Percentiles rank a stretch among this genome's conserved stretches.
Evolutionary conservation across 2,797 vertebrate species (phyloP).

Genomic region (Mormyrops attenuatus): DNA sequence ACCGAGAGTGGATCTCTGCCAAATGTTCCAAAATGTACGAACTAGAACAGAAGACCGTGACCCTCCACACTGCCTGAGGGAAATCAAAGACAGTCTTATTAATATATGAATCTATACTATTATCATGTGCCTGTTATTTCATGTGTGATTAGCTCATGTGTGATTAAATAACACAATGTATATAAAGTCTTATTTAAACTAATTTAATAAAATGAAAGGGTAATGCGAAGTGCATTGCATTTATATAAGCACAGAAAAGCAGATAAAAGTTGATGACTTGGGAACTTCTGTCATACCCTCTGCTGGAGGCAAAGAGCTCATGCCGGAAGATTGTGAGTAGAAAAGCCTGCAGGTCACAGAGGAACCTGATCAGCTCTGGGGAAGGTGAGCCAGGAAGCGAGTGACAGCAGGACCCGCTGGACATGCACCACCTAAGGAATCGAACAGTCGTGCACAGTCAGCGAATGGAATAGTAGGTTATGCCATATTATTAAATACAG

Average conservation of each 20-base stretch:
- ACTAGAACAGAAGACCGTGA: conserved; percentile 49
- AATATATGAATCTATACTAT: background rate
- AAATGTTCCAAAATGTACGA: conserved; percentile 63
- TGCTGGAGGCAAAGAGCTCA: conserved; percentile 68
- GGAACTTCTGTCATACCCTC: conserved; percentile 52
- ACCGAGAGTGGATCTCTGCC: conserved; percentile 59
- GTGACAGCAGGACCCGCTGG: conserved; percentile 70
- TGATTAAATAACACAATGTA: background rate
- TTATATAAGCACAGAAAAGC: conserved; percentile 8
- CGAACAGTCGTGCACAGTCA: background rate
- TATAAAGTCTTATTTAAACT: background rate
- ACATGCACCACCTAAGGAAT: conserved; percentile 56
- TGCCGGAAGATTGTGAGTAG: conserved; percentile 74
- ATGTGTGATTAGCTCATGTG: background rate
- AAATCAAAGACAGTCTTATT: background rate
- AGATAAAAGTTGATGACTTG: background rate
- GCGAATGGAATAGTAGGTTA: background rate
- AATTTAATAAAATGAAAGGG: background rate
- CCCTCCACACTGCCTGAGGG: conserved; percentile 21
- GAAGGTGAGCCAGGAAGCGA: conserved; percentile 56
- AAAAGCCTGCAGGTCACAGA: conserved; percentile 71
- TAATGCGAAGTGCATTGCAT: background rate
- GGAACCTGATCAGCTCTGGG: conserved; percentile 62
- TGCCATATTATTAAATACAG: background rate
- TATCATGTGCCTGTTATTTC: background rate